These are phyloP conservation scores for Sinohyriopsis cumingii DNA, from an alignment of 2,888 invertebrate species.

Conservation along the genomic window DNA sequence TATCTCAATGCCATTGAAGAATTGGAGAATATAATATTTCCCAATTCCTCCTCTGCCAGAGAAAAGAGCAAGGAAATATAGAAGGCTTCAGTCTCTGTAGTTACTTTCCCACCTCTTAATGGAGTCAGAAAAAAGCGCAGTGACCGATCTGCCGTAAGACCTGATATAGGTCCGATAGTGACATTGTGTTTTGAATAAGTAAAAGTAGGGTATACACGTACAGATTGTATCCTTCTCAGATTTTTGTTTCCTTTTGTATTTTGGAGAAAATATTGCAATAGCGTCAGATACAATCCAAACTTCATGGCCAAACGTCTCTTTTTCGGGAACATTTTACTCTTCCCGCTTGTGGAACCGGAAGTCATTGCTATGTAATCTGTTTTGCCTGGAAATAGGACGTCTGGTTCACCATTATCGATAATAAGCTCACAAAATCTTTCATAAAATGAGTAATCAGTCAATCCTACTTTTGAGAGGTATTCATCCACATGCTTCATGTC, in stretches of 20 bases:
- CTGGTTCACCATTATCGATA: conserved; percentile 15
- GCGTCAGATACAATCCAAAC: conserved; percentile 15
- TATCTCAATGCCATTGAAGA: conserved; percentile 23
- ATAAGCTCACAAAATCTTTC: conserved; percentile 12
- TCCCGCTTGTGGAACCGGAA: conserved; percentile 37
- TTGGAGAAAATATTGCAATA: conserved; percentile 21
- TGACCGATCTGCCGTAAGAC: conserved; percentile 19
- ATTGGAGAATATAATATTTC: conserved; percentile 28
- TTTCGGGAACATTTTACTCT: conserved; percentile 34
- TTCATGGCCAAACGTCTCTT: conserved; percentile 10
- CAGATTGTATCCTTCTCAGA: conserved; percentile 22
- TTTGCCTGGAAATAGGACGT: conserved; percentile 35
- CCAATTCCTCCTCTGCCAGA: conserved; percentile 23
- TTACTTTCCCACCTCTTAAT: conserved; percentile 1
- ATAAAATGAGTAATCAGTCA: conserved; percentile 30
- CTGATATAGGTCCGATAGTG: conserved; percentile 27
- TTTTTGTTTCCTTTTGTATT: conserved; percentile 21
- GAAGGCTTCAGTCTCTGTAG: conserved; percentile 18
- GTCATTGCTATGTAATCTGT: conserved; percentile 31
- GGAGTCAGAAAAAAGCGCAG: conserved; percentile 21
- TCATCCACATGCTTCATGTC: conserved; percentile 7
- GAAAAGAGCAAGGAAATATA: conserved; percentile 36
- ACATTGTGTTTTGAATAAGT: conserved; percentile 21
- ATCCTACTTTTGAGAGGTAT: conserved; percentile 9
- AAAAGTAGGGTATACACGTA: conserved; percentile 12